Percentiles rank a stretch among this genome's conserved stretches.
These are phyloP conservation scores for Potamilus streckersoni DNA, from an alignment of 1,140 invertebrate genomes.

Conservation along the genomic window DNA sequence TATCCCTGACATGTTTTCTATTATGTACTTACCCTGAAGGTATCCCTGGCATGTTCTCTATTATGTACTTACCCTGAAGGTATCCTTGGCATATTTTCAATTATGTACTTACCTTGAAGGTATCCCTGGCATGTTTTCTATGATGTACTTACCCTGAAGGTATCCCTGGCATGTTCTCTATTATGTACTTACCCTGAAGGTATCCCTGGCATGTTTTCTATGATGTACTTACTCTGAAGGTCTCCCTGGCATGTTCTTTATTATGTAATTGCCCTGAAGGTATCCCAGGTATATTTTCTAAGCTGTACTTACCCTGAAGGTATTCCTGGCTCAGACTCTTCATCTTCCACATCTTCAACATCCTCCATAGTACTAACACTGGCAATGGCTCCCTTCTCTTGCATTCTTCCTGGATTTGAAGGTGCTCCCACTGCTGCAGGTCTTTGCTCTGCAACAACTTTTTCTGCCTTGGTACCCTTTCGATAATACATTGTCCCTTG, in stretches of 20 bases:
- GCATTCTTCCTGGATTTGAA: conserved; percentile 16
- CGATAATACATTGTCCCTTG: conserved; percentile 50
- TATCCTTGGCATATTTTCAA: not conserved
- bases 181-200: conserved; percentile 37
- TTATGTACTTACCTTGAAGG: conserved; percentile 13
- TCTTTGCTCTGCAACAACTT: conserved; percentile 45
- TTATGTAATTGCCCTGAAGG: conserved; percentile 20
- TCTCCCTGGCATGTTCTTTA: not conserved
- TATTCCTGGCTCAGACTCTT: conserved; percentile 21
- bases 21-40: conserved; percentile 39
- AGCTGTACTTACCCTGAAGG: conserved; percentile 46
- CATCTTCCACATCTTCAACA: conserved; percentile 22
- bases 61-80: conserved; percentile 38
- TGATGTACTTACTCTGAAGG: conserved; percentile 38
- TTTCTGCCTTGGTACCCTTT: conserved; percentile 41
- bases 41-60: not conserved
- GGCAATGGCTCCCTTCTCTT: conserved; percentile 29
- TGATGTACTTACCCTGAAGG: conserved; percentile 18
- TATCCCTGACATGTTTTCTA: not conserved
- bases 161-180: no score
- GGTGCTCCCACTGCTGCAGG: conserved; percentile 54
- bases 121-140: not conserved
- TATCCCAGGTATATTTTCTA: not conserved
- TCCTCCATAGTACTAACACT: conserved; percentile 19
- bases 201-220: not conserved